These are phyloP conservation scores for Drosophila lowei DNA, from an alignment of 1,140 invertebrate genomes.

Conservation along the genomic window DNA sequence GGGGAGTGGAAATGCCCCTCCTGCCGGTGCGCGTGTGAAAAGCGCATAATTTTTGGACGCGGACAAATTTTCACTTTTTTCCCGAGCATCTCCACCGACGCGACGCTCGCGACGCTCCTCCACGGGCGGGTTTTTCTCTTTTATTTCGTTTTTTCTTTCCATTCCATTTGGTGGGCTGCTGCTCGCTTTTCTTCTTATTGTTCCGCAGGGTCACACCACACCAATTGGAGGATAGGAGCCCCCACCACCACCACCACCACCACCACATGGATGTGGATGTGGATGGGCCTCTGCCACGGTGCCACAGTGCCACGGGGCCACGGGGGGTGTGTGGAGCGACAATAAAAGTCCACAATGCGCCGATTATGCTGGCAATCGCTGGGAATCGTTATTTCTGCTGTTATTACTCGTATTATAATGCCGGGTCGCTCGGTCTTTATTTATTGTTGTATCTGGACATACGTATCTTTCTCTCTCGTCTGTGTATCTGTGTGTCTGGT, in stretches of 20 bases:
- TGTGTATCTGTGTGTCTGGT: too few species aligned
- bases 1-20: not conserved
- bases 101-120: not conserved
- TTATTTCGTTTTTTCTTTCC: constrained; percentile 18
- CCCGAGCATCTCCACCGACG: constrained; percentile 44
- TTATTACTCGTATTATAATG: constrained; percentile 43
- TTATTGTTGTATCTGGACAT: not conserved
- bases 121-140: constrained; percentile 4
- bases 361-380: constrained; percentile 79
- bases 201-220: constrained; percentile 22
- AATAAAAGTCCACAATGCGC: constrained; percentile 72
- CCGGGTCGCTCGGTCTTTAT: constrained; percentile 21
- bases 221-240: constrained; percentile 16
- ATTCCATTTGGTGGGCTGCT: not conserved
- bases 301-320: constrained; percentile 38
- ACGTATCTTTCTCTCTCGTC: not conserved
- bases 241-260: too few species aligned
- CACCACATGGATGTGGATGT: too few species aligned
- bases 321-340: constrained; percentile 16
- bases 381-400: constrained; percentile 51
- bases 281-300: constrained; percentile 1
- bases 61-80: constrained; percentile 82
- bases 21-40: constrained; percentile 70
- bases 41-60: constrained; percentile 82
- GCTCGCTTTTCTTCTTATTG: constrained; percentile 44